Evolutionary conservation across 2,113 vertebrate genomes (phyloP), one percentile per base, ranked within the genome.

Genomic region (Pholis gunnellus): DNA sequence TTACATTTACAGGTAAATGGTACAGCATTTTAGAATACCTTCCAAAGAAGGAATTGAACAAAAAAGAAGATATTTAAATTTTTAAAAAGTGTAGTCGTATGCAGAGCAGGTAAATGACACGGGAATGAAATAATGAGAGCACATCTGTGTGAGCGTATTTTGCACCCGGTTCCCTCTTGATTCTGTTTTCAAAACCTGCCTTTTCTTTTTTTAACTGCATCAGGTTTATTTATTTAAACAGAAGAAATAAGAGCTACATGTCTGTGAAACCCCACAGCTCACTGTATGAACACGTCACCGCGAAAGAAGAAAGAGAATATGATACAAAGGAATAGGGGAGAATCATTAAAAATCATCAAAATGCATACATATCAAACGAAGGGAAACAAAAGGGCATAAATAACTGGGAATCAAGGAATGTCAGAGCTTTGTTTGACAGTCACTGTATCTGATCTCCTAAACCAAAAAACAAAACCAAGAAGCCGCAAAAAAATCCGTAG

Each of bases 171-270:
- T 46, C 22, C 64, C 69, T 46, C 46, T 64, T 54, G 22, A 44
- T 61, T 27, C 27, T 80, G 1, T 76, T 72, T 71, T 75, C 22
- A 31, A 76, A 67, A 77, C 15, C 36, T 72, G 50, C 38, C 17
- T 31, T 31, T 31, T 31, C 4, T 31, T 31, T 61, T 9, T 69
- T 54, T 54, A 52, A 54, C 15, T 60, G 22, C 42, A 9, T 50
- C 20, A 29, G 56, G 2, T 50, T 31, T 40, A n/a, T 59, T 72
- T 77, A 27, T 69, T 46, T 57, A 81, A 57, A 67, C 14, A n/a
- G 20, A 38, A 38, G 40, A 64, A 69, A 76, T 46, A 57, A 20
- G 14, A 44, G 38, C 11, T 48, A 0, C 1, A 2, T 42, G 9
- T 64, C 9, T 50, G 7, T 40, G 4, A 78, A 74, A 29, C 64